phyloP scores from a whole-genome alignment of 53 echinoderm and acorn worm species.

The Antedon mediterranea region DNA sequence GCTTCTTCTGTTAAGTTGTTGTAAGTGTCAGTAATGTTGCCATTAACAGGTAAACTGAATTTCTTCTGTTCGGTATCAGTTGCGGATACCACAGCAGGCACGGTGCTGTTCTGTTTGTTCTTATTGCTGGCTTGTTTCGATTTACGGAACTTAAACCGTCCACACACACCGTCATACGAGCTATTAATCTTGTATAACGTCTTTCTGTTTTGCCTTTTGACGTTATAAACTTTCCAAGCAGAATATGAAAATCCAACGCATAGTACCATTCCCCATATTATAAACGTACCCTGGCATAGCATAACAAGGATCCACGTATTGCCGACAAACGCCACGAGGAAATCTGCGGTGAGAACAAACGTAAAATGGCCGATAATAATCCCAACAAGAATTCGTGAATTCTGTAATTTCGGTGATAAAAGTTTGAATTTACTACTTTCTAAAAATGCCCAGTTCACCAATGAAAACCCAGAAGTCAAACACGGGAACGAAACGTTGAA shows the following conservation, averaged over 20 bases:
- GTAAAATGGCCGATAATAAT: conserved; percentile 38
- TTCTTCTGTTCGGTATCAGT: background rate
- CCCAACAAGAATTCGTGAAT: conserved; percentile 20
- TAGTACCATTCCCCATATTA: conserved; percentile 46
- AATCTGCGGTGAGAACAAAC: conserved; percentile 21
- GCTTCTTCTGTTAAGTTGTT: background rate
- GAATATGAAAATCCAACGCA: conserved; percentile 18
- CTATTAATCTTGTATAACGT: background rate
- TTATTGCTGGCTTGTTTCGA: background rate
- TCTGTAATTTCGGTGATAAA: conserved; percentile 20
- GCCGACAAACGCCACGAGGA: conserved; percentile 22
- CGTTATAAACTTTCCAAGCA: conserved; percentile 7
- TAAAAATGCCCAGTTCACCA: conserved; percentile 51
- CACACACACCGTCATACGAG: background rate
- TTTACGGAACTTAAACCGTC: background rate
- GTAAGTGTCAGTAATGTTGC: background rate
- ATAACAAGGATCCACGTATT: conserved; percentile 25
- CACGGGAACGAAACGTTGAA: conserved; percentile 65
- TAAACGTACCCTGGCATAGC: conserved; percentile 63
- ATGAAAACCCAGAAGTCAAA: conserved; percentile 57
- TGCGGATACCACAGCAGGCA: background rate
- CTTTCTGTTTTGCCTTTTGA: conserved; percentile 1
- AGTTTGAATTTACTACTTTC: conserved; percentile 54
- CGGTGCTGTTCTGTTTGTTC: background rate
- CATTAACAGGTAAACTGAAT: background rate